Percentiles rank a stretch among this genome's conserved stretches.
These are phyloP conservation scores for Dendrolimus pini DNA, from an alignment of 2,888 invertebrate genomes.

Conservation along the genomic window DNA sequence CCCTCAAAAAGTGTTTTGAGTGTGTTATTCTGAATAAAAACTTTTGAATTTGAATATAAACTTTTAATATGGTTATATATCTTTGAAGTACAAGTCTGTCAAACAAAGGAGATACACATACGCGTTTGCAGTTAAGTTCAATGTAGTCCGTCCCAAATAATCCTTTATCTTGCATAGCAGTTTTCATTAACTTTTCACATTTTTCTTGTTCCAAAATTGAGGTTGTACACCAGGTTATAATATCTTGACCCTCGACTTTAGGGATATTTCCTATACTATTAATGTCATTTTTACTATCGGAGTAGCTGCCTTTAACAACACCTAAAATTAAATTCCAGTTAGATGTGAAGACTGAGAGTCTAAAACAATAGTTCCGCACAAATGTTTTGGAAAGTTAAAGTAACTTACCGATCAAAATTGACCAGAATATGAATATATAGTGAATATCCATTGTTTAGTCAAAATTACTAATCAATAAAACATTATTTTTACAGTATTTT, in stretches of 20 bases:
- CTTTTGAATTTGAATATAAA: too few species aligned
- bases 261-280: conserved; percentile 27
- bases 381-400: neutral
- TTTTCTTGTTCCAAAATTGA: conserved; percentile 87
- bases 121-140: conserved; percentile 81
- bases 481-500: too few species aligned
- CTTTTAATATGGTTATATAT: too few species aligned
- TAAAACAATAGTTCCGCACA: conserved; percentile 6
- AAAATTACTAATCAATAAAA: too few species aligned
- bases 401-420: conserved; percentile 18
- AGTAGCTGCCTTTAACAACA: conserved; percentile 19
- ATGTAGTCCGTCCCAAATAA: conserved; percentile 79
- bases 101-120: conserved; percentile 26
- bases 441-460: conserved; percentile 9
- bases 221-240: conserved; percentile 89
- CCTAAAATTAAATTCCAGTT: conserved; percentile 2
- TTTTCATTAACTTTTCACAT: conserved; percentile 85
- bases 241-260: conserved; percentile 48
- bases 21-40: too few species aligned
- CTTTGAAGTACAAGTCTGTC: too few species aligned
- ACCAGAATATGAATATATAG: conserved; percentile 4
- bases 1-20: too few species aligned
- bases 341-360: too few species aligned
- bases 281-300: conserved; percentile 25
- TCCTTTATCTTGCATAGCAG: conserved; percentile 80